A percentile compares a stretch with the other conserved stretches of the same genome.
Evolutionary conservation across 2,888 invertebrate genomes (phyloP).

Genomic region (Tenthredo distinguenda): DNA sequence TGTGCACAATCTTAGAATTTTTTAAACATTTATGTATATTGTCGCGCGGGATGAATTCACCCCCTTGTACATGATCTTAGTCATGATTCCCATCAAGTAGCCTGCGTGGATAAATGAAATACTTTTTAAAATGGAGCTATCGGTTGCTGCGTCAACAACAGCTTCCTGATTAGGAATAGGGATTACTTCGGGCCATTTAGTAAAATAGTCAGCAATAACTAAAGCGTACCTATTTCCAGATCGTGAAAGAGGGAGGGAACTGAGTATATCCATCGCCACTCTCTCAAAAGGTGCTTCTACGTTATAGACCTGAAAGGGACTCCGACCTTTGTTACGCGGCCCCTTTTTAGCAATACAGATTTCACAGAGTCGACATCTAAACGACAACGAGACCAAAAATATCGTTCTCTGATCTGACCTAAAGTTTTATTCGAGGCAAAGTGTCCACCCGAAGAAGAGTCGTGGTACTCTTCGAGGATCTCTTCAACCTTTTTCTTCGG

Average conservation of each 20-base stretch:
- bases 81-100: too few species aligned
- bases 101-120: too few species aligned
- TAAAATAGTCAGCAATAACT: too few species aligned
- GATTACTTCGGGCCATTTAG: too few species aligned
- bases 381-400: conserved; percentile 57
- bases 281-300: conserved; percentile 58
- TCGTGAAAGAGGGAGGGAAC: conserved; percentile 59
- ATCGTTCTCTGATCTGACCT: conserved; percentile 61
- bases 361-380: conserved; percentile 56
- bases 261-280: conserved; percentile 61
- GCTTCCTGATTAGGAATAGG: too few species aligned
- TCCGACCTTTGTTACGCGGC: conserved; percentile 53
- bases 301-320: conserved; percentile 59
- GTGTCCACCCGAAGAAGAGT: conserved; percentile 60
- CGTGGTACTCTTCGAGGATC: conserved; percentile 39
- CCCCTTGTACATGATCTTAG: too few species aligned
- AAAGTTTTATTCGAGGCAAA: conserved; percentile 65
- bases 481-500: conserved; percentile 51
- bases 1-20: too few species aligned
- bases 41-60: too few species aligned
- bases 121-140: too few species aligned
- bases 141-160: too few species aligned
- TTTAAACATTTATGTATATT: too few species aligned
- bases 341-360: conserved; percentile 60
- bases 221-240: conserved; percentile 62